These are phyloP conservation scores for Anhinga rufa DNA, from an alignment of 2,113 vertebrate genomes.

Conservation along the genomic window DNA sequence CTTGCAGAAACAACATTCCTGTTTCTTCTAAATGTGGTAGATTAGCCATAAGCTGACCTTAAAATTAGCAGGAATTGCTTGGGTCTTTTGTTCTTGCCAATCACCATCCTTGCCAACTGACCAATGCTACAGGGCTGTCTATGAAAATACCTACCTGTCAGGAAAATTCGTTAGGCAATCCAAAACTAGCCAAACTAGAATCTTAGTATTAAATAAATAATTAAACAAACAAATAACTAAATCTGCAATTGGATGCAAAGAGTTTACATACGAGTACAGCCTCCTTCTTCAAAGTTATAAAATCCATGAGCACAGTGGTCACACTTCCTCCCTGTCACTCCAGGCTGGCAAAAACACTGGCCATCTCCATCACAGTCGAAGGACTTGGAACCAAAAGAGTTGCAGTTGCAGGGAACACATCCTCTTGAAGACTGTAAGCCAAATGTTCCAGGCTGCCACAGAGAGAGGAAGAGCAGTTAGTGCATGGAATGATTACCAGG, in stretches of 20 bases:
- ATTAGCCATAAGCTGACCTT: neutral
- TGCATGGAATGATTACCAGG: neutral
- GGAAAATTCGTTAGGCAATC: neutral
- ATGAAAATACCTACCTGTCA: neutral
- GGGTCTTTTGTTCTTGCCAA: neutral
- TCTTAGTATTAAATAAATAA: neutral
- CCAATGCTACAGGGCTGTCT: neutral
- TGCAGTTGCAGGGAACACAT: slow-evolving; percentile 92
- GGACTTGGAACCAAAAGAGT: slow-evolving; percentile 96
- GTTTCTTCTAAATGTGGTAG: neutral
- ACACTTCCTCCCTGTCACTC: slow-evolving; percentile 90
- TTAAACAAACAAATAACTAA: neutral
- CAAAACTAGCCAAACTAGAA: neutral
- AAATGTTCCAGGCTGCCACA: slow-evolving; percentile 80
- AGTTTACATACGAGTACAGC: slow-evolving; percentile 86
- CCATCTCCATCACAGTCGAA: slow-evolving; percentile 90
- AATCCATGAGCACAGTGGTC: slow-evolving; percentile 87
- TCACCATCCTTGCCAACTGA: neutral
- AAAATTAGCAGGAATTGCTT: neutral
- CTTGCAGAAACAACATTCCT: neutral
- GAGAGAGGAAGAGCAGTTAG: neutral
- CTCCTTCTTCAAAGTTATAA: slow-evolving; percentile 95
- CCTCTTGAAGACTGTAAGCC: slow-evolving; percentile 76
- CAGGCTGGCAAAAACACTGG: slow-evolving; percentile 94
- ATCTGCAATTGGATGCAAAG: neutral